Conservation (phyloP, 2,888 invertebrate species). For the Eugnorisma glareosa region DNA sequence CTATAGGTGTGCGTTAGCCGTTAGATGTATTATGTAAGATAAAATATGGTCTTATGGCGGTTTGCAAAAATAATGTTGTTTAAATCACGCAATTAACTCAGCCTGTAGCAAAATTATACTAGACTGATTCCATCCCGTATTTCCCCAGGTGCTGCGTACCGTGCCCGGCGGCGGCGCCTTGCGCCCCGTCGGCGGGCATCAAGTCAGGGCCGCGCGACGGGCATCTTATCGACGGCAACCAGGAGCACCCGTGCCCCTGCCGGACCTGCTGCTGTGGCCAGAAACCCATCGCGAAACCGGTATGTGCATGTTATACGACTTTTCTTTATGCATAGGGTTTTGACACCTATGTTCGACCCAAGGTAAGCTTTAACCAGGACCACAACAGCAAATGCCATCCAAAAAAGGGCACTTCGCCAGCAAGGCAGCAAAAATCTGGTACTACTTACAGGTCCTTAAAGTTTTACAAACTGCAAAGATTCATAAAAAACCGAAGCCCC, state of each 20-base stretch:
- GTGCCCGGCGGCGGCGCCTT: conserved; percentile 81
- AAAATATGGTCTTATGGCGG: not conserved
- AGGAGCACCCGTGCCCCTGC: conserved; percentile 81
- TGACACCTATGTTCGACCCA: not conserved
- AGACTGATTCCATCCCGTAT: not conserved
- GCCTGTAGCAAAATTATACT: not conserved
- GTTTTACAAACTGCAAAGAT: not conserved
- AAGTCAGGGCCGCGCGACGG: conserved; percentile 80
- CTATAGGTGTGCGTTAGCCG: not conserved
- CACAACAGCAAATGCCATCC: not conserved
- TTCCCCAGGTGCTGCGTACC: conserved; percentile 81
- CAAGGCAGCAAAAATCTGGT: not conserved
- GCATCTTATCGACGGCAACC: conserved; percentile 77
- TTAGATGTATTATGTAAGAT: not conserved
- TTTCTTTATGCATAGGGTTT: not conserved
- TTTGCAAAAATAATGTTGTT: not conserved
- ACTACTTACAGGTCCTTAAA: not conserved
- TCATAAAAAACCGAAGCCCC: not conserved
- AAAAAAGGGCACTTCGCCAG: not conserved
- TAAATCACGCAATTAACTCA: not conserved
- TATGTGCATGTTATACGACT: conserved; percentile 55
- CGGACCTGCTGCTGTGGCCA: conserved; percentile 85
- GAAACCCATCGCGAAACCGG: conserved; percentile 80
- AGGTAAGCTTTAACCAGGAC: not conserved
- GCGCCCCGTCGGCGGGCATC: conserved; percentile 82